Percentiles rank a stretch among this genome's conserved stretches.
phyloP scores from a whole-genome alignment of 2,888 invertebrate genomes.

The Cryptocephalus moraei region DNA sequence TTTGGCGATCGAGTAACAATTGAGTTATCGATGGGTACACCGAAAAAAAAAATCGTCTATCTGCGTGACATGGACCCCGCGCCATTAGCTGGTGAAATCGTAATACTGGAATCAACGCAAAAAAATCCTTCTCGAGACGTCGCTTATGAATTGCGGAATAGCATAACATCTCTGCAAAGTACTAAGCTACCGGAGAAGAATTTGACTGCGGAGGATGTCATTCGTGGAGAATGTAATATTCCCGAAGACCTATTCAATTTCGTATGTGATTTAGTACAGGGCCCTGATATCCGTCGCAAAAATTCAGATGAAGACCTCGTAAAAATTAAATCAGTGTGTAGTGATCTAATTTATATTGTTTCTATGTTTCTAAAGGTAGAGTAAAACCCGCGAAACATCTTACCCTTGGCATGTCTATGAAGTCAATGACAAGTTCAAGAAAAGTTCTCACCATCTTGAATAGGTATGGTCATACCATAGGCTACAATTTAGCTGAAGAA shows the following conservation, averaged over 20 bases:
- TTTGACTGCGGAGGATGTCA: slow-evolving; percentile 2
- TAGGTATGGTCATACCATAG: slow-evolving; percentile 22
- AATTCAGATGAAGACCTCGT: neutral
- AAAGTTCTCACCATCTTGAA: slow-evolving; percentile 22
- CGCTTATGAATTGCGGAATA: slow-evolving; percentile 2
- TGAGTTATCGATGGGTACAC: slow-evolving; percentile 1
- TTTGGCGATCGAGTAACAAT: slow-evolving; percentile 4
- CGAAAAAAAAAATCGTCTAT: slow-evolving; percentile 3
- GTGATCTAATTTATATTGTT: slow-evolving; percentile 20
- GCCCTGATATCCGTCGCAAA: slow-evolving; percentile 1
- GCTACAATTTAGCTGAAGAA: slow-evolving; percentile 25
- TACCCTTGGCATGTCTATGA: slow-evolving; percentile 18
- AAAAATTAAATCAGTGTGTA: slow-evolving; percentile 11
- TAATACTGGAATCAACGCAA: slow-evolving; percentile 1
- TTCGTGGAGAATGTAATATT: slow-evolving; percentile 1
- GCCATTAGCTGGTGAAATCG: slow-evolving; percentile 2
- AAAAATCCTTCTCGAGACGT: slow-evolving; percentile 2
- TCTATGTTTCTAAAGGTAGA: slow-evolving; percentile 16
- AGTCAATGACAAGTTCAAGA: slow-evolving; percentile 19
- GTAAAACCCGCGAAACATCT: slow-evolving; percentile 23
- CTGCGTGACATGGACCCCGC: slow-evolving; percentile 1
- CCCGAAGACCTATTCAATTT: neutral
- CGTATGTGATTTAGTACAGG: neutral
- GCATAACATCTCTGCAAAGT: slow-evolving; percentile 1
- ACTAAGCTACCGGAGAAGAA: neutral